Percentiles rank a stretch among this genome's conserved stretches.
phyloP scores from a whole-genome alignment of 2,888 invertebrate genomes.

The Latrodectus elegans region DNA sequence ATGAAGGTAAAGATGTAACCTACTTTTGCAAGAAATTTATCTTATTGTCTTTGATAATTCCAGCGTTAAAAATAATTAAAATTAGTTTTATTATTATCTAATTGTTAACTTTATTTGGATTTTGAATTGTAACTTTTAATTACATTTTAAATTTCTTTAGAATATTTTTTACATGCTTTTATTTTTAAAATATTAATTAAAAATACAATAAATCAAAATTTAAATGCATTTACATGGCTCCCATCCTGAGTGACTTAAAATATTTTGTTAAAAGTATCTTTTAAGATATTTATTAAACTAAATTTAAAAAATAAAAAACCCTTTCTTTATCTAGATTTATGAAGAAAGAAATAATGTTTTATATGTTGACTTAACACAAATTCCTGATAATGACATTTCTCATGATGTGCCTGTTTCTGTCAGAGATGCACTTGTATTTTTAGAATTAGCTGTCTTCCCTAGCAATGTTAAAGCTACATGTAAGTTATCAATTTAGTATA shows the following conservation, averaged over 20 bases:
- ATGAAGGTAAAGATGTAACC: slow-evolving; percentile 46
- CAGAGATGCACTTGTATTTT: slow-evolving; percentile 76
- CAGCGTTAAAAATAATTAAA: too few relatives aligned
- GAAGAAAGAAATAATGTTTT: slow-evolving; percentile 62
- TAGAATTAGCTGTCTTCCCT: slow-evolving; percentile 75
- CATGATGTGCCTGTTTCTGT: slow-evolving; percentile 75
- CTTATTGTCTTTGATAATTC: not conserved
- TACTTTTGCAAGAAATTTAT: not conserved
- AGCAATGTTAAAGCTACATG: slow-evolving; percentile 66
- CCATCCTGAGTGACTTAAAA: too few relatives aligned
- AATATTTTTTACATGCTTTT: not conserved
- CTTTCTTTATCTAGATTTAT: slow-evolving; percentile 31
- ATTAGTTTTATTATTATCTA: too few relatives aligned
- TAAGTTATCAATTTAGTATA: slow-evolving; percentile 11
- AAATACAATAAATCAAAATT: too few relatives aligned
- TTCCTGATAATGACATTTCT: slow-evolving; percentile 65
- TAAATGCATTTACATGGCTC: too few relatives aligned
- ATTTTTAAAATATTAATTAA: not conserved
- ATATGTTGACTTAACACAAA: slow-evolving; percentile 59
- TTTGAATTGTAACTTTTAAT: too few relatives aligned
- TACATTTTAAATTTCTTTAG: too few relatives aligned
- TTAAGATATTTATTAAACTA: not conserved
- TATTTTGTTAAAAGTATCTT: not conserved
- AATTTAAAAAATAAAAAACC: not conserved
- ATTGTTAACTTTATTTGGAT: too few relatives aligned